Conservation (phyloP, 2,888 invertebrate genomes). For the Cantharis lateralis region DNA sequence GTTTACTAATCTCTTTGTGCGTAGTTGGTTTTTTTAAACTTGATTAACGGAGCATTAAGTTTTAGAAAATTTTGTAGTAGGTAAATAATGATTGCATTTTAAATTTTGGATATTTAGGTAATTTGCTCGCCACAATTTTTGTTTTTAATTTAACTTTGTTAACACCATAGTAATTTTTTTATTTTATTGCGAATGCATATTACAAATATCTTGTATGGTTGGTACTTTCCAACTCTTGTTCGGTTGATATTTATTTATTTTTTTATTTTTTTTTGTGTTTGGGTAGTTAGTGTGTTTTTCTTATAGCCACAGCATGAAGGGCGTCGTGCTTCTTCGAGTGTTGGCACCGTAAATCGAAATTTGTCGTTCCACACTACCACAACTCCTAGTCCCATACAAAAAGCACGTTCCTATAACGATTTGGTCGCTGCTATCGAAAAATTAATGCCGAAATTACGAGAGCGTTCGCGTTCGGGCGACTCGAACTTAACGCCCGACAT, state of each 20-base stretch:
- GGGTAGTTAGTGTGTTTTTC: slow-evolving; percentile 45
- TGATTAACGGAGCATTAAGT: background rate
- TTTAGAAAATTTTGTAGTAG: background rate
- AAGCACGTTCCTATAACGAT: slow-evolving; percentile 47
- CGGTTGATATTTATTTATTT: slow-evolving; percentile 7
- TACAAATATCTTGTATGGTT: background rate
- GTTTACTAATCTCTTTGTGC: slow-evolving; percentile 22
- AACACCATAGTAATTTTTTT: background rate
- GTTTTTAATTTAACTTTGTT: background rate
- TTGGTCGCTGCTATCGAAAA: slow-evolving; percentile 51
- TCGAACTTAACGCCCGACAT: slow-evolving; percentile 5
- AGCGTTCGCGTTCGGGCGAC: slow-evolving; percentile 8
- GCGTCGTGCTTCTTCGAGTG: slow-evolving; percentile 43
- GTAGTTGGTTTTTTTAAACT: slow-evolving; percentile 14
- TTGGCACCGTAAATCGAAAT: slow-evolving; percentile 47
- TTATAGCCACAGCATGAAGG: slow-evolving; percentile 52
- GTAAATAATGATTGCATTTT: background rate
- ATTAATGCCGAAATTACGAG: slow-evolving; percentile 44
- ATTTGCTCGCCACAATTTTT: background rate
- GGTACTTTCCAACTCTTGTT: background rate
- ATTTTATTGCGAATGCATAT: background rate
- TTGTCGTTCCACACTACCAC: slow-evolving; percentile 10
- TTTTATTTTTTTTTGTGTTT: slow-evolving; percentile 18
- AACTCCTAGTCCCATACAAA: slow-evolving; percentile 15
- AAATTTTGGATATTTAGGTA: background rate